Evolutionary conservation across 2,888 invertebrate genomes (phyloP), one percentile per base, ranked within the genome.

Genomic region (Diploptera punctata): DNA sequence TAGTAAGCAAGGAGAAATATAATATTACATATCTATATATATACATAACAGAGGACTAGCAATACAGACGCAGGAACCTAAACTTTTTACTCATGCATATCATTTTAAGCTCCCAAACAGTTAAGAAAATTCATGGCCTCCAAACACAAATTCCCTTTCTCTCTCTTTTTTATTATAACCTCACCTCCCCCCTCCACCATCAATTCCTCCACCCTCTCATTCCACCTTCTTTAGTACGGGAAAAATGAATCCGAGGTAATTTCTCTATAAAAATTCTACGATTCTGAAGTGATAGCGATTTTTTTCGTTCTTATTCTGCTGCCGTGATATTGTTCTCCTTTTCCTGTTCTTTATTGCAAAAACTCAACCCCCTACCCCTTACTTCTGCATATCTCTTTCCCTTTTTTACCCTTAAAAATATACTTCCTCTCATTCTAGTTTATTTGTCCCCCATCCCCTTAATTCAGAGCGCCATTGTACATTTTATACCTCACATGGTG

Each of bases 201-300:
- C 57, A 57, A 57, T 57, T 57, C 29, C 57, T 57, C 31, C n/a
- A 2, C 26, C 57, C 54, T 16, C 65, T 47, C 65, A 65, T 44
- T 44, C 65, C 44, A 65, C 65, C 65, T 65, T n/a, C 65, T 47
- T 65, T 65, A 65, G 31, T 54, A 61, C 33, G 70, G 62, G 70
- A 29, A 65, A 70, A 74, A 71, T 74, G 74, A 74, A 74, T 74
- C 71, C 73, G 69, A 74, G 73, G 73, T 75, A 74, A 75, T 75
- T 75, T 74, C 75, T 72, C 73, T 72, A 74, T 75, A 75, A 75
- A 75, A 75, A 75, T 75, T 75, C 75, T 75, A 73, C 75, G 75
- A 75, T 73, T 73, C 74, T 68, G 74, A 74, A 72, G 72, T 74
- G 74, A 72, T 72, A 74, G 72, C 72, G 68, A 67, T 72, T 72